Conservation (phyloP, 2,888 invertebrate species). For the Lasioglossum calceatum region DNA sequence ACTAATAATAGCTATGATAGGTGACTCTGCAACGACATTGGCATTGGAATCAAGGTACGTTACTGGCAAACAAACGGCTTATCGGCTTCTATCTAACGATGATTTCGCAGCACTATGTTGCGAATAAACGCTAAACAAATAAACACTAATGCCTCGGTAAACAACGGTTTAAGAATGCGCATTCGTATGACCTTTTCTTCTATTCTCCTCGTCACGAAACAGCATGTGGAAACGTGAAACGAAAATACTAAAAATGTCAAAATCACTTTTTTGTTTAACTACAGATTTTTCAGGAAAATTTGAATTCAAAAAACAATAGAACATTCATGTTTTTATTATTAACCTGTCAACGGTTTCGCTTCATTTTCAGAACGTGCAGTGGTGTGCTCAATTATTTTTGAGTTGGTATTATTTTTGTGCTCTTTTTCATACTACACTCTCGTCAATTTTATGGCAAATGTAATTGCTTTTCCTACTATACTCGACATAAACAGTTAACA, state of each 20-base stretch:
- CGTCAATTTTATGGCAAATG: too few relatives aligned
- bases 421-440: too few relatives aligned
- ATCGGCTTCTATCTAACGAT: background rate
- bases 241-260: background rate
- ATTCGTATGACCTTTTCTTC: background rate
- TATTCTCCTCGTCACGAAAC: background rate
- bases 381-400: too few relatives aligned
- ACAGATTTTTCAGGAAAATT: background rate
- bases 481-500: too few relatives aligned
- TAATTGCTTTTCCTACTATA: too few relatives aligned
- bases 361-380: background rate
- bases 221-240: background rate
- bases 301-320: too few relatives aligned
- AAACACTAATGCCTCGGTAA: background rate
- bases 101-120: background rate
- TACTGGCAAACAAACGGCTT: background rate
- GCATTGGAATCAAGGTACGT: slow-evolving; percentile 5
- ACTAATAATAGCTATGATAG: slow-evolving; percentile 9
- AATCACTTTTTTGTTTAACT: background rate
- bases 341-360: background rate
- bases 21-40: background rate
- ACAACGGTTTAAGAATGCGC: background rate
- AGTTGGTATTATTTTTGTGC: too few relatives aligned
- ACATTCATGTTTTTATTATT: background rate
- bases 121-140: background rate